These are phyloP conservation scores for Papilio gigon DNA, from an alignment of 2,888 invertebrate species.

Conservation along the genomic window DNA sequence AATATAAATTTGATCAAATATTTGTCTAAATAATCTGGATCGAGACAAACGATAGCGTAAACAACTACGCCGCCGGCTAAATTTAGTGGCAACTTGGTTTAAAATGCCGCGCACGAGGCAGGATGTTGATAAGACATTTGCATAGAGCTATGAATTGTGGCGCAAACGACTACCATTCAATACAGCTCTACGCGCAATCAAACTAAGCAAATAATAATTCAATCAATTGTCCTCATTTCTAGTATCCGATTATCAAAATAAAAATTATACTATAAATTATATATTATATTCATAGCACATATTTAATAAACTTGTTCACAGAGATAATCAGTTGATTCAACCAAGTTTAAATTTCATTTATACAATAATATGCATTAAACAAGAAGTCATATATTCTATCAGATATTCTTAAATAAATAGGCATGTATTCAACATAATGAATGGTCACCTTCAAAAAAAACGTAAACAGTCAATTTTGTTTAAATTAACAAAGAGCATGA, in stretches of 20 bases:
- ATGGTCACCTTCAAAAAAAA: background rate
- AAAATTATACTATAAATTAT: background rate
- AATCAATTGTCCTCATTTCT: background rate
- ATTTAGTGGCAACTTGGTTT: conserved; percentile 61
- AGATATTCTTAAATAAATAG: background rate
- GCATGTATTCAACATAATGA: background rate
- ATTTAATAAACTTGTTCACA: too few relatives aligned
- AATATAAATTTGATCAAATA: conserved; percentile 18
- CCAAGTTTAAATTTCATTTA: background rate
- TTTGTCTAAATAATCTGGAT: conserved; percentile 47
- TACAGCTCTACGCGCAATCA: conserved; percentile 18
- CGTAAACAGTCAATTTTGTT: background rate
- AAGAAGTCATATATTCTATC: background rate
- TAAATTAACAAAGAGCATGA: background rate
- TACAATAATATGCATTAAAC: background rate
- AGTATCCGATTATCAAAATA: too few relatives aligned
- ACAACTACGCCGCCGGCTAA: conserved; percentile 57
- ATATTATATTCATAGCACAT: background rate
- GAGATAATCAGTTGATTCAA: too few relatives aligned
- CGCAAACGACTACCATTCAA: conserved; percentile 35
- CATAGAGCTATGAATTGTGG: conserved; percentile 60
- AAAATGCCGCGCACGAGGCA: conserved; percentile 67
- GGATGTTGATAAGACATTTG: conserved; percentile 76
- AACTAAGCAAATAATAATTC: conserved; percentile 21
- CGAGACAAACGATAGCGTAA: conserved; percentile 53